Percentiles rank a stretch among this genome's conserved stretches.
These are phyloP conservation scores for Noctua fimbriata DNA, from an alignment of 2,888 invertebrate species.

Conservation along the genomic window DNA sequence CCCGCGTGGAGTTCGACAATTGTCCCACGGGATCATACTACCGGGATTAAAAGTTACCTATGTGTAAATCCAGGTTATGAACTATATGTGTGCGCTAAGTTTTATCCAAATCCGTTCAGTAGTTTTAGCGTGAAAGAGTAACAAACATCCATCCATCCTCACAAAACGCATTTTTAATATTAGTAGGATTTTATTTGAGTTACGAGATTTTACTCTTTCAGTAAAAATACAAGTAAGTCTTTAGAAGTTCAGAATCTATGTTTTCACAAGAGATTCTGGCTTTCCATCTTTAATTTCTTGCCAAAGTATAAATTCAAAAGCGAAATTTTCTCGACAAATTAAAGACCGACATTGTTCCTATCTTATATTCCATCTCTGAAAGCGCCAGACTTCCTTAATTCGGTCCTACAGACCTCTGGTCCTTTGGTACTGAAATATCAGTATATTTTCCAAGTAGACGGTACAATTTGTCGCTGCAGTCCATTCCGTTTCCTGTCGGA, in stretches of 20 bases:
- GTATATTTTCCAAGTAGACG: conserved; percentile 64
- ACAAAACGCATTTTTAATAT: too few relatives aligned
- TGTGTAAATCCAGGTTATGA: too few relatives aligned
- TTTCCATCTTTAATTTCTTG: conserved; percentile 10
- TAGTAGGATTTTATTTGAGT: background rate
- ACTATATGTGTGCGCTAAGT: too few relatives aligned
- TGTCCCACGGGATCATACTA: too few relatives aligned
- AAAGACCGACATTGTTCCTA: conserved; percentile 20
- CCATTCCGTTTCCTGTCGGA: conserved; percentile 68
- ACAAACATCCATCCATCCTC: too few relatives aligned
- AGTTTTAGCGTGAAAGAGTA: too few relatives aligned
- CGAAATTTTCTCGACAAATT: conserved; percentile 31
- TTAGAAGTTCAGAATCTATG: background rate
- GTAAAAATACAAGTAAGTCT: background rate
- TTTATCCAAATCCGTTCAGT: too few relatives aligned
- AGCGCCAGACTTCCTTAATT: conserved; percentile 38
- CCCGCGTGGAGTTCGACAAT: too few relatives aligned
- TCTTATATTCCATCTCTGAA: conserved; percentile 28
- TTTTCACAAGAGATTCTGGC: background rate
- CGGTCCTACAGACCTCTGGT: conserved; percentile 30
- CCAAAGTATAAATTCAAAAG: background rate
- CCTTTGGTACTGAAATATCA: conserved; percentile 63
- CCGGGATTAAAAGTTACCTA: too few relatives aligned
- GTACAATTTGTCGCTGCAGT: conserved; percentile 73
- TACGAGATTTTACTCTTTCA: background rate